Conservation (phyloP, 2,888 invertebrate species). For the Xestoiulus laeticollis region DNA sequence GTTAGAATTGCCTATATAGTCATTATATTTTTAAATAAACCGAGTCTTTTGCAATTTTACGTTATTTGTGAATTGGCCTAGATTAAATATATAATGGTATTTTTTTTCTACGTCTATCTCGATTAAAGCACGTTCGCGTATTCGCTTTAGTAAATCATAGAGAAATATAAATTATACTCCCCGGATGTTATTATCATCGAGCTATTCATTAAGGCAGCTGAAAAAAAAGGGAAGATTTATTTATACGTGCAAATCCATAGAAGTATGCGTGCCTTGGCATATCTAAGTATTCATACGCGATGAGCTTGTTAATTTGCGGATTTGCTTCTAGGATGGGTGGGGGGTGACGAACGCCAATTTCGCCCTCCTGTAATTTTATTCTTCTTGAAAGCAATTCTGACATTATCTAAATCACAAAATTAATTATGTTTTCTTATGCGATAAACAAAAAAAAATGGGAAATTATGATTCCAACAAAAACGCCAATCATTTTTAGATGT, state of each 20-base stretch:
- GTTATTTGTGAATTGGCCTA: neutral
- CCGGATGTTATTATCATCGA: slow-evolving; percentile 26
- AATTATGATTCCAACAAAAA: neutral
- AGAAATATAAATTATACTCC: slow-evolving; percentile 26
- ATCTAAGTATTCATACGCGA: slow-evolving; percentile 26
- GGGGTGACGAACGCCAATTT: neutral
- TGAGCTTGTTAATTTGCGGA: slow-evolving; percentile 18
- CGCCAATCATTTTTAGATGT: neutral
- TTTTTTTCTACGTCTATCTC: neutral
- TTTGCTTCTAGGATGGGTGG: neutral
- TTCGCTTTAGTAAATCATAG: slow-evolving; percentile 3
- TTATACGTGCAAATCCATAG: slow-evolving; percentile 26
- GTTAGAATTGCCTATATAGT: too few species aligned
- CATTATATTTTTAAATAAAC: too few species aligned
- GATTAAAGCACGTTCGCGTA: neutral
- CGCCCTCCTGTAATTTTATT: slow-evolving; percentile 8
- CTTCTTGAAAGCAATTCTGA: slow-evolving; percentile 18
- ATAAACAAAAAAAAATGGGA: slow-evolving; percentile 16
- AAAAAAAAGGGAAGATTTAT: slow-evolving; percentile 9
- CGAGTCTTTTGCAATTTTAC: too few species aligned
- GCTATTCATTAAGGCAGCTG: slow-evolving; percentile 26
- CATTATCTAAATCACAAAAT: slow-evolving; percentile 26
- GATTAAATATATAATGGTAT: neutral
- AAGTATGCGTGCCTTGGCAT: slow-evolving; percentile 2
- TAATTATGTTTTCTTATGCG: slow-evolving; percentile 15